These are phyloP conservation scores for Lasioglossum zephyrum DNA, from an alignment of 2,888 invertebrate species.

Conservation along the genomic window DNA sequence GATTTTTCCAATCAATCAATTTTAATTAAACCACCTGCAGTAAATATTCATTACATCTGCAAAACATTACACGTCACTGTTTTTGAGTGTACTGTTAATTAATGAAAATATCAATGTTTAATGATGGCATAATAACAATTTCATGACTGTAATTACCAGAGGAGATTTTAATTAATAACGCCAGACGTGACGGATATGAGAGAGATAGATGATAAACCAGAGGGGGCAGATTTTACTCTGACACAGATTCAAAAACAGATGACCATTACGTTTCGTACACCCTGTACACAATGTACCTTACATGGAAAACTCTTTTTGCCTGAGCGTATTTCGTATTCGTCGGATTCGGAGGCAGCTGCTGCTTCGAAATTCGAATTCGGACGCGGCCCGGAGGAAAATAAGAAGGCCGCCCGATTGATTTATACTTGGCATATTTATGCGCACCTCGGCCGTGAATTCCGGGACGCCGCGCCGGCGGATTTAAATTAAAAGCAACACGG, in stretches of 20 bases:
- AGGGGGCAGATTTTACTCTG: background rate
- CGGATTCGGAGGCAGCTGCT: conserved; percentile 36
- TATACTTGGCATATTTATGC: conserved; percentile 52
- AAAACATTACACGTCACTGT: background rate
- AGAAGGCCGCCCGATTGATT: conserved; percentile 56
- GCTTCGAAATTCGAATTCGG: conserved; percentile 63
- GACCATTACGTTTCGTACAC: too few species aligned
- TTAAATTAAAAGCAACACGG: conserved; percentile 45
- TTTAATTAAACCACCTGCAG: background rate
- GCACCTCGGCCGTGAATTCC: conserved; percentile 11
- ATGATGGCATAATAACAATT: background rate
- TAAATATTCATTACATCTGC: background rate
- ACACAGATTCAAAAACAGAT: too few species aligned
- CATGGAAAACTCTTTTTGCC: conserved; percentile 46
- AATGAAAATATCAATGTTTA: background rate
- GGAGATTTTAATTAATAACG: background rate
- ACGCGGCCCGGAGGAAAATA: conserved; percentile 41
- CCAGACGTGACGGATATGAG: background rate
- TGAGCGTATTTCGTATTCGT: conserved; percentile 50
- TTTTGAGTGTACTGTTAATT: background rate
- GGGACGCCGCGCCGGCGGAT: conserved; percentile 19
- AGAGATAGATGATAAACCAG: background rate
- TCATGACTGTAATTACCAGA: background rate
- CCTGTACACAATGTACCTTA: conserved; percentile 27
- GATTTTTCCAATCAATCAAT: background rate